phyloP scores from a whole-genome alignment of 1,140 invertebrate species.

The Micrasema longulum region DNA sequence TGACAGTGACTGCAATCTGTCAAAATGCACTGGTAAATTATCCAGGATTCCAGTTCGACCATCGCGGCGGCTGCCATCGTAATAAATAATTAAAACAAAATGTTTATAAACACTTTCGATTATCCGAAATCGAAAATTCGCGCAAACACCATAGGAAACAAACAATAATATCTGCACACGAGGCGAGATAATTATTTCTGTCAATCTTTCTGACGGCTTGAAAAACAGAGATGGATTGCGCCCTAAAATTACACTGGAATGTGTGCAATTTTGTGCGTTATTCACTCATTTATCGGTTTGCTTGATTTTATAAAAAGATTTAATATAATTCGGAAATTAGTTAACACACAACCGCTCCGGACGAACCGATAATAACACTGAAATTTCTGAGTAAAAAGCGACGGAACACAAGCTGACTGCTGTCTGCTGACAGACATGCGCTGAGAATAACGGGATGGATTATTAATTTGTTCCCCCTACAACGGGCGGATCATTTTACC shows the following conservation, averaged over 20 bases:
- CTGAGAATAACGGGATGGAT: background rate
- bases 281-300: background rate
- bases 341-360: constrained; percentile 11
- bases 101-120: constrained; percentile 6
- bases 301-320: constrained; percentile 11
- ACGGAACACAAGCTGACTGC: background rate
- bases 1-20: constrained; percentile 71
- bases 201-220: background rate
- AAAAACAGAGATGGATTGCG: too few species aligned
- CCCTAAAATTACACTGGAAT: too few species aligned
- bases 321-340: background rate
- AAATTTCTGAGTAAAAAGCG: background rate
- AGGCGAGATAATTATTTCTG: constrained; percentile 9
- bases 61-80: constrained; percentile 68
- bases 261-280: too few species aligned
- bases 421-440: too few species aligned
- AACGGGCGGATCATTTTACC: too few species aligned
- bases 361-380: constrained; percentile 36
- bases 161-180: constrained; percentile 4
- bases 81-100: constrained; percentile 1
- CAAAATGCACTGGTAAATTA: constrained; percentile 72
- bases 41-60: constrained; percentile 72
- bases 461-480: too few species aligned
- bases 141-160: constrained; percentile 18
- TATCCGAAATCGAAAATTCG: background rate